phyloP scores from a whole-genome alignment of 2,113 vertebrate genomes.

The Irena cyanogastra region DNA sequence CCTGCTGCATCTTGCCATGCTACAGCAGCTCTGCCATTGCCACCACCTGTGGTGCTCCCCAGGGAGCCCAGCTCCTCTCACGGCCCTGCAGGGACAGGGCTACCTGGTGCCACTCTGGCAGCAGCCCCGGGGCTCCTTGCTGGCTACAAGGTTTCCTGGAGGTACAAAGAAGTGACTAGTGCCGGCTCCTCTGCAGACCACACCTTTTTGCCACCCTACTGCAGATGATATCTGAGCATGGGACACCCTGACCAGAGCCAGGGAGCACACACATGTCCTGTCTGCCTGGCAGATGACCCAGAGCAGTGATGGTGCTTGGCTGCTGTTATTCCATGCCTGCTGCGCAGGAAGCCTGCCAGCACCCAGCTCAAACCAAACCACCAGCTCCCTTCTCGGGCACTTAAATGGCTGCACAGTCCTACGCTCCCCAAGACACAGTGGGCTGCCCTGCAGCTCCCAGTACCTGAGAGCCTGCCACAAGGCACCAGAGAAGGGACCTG shows the following conservation, averaged over 20 bases:
- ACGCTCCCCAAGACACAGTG: neutral
- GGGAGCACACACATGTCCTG: neutral
- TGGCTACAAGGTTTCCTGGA: neutral
- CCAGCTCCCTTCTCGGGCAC: neutral
- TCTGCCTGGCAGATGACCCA: neutral
- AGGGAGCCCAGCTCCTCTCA: neutral
- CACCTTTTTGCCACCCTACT: neutral
- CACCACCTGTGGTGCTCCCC: neutral
- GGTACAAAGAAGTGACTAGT: fast-evolving
- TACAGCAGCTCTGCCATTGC: neutral
- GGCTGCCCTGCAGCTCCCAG: neutral
- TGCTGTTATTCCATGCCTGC: neutral
- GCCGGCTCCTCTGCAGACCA: neutral
- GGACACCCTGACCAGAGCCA: neutral
- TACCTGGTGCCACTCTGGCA: neutral
- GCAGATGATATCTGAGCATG: fast-evolving
- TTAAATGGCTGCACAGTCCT: neutral
- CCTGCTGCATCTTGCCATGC: neutral
- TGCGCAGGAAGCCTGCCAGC: neutral
- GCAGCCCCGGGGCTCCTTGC: neutral
- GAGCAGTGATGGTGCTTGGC: neutral
- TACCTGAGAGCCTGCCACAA: neutral
- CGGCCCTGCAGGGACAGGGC: fast-evolving
- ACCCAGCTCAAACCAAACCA: neutral
- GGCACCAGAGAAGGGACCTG: neutral